A percentile compares a stretch with the other conserved stretches of the same genome.
These are phyloP conservation scores for Abrostola triplasia DNA, from an alignment of 2,888 invertebrate species.

Conservation along the genomic window DNA sequence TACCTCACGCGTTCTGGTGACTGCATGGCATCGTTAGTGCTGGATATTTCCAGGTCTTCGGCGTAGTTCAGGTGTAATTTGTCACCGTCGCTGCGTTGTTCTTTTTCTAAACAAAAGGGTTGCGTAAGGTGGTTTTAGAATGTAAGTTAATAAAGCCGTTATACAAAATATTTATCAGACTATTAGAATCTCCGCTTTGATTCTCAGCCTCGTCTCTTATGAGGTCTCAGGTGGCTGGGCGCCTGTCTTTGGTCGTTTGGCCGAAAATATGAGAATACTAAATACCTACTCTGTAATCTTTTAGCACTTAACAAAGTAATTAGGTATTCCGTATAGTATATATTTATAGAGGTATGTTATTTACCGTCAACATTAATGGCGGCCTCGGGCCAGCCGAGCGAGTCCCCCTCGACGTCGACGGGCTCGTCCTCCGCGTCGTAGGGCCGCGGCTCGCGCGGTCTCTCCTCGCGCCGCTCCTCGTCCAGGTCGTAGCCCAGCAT, in stretches of 20 bases:
- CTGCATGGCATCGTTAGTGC: conserved; percentile 86
- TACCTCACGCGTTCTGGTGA: conserved; percentile 87
- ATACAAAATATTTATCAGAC: too few relatives aligned
- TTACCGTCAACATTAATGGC: conserved; percentile 81
- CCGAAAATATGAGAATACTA: too few relatives aligned
- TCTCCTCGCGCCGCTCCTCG: conserved; percentile 81
- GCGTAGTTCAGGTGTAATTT: conserved; percentile 83
- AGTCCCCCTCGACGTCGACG: conserved; percentile 86
- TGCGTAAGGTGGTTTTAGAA: neutral
- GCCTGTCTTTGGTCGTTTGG: too few relatives aligned
- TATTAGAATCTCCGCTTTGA: too few relatives aligned
- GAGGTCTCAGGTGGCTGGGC: too few relatives aligned
- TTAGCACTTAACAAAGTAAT: too few relatives aligned
- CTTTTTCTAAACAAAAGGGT: conserved; percentile 74
- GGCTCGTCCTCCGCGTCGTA: conserved; percentile 86
- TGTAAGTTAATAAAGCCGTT: neutral
- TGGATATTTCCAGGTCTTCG: conserved; percentile 86
- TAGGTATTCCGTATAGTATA: neutral
- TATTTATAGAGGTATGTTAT: neutral
- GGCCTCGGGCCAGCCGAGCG: conserved; percentile 85
- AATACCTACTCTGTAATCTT: too few relatives aligned
- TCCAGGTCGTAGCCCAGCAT: conserved; percentile 86
- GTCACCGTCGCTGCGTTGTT: conserved; percentile 76
- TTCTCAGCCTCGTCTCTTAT: too few relatives aligned
- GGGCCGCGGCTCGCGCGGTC: conserved; percentile 74